Evolutionary conservation across 2,113 vertebrate genomes (phyloP), one percentile per base, ranked within the genome.

Genomic region (Dasypus novemcinctus): DNA sequence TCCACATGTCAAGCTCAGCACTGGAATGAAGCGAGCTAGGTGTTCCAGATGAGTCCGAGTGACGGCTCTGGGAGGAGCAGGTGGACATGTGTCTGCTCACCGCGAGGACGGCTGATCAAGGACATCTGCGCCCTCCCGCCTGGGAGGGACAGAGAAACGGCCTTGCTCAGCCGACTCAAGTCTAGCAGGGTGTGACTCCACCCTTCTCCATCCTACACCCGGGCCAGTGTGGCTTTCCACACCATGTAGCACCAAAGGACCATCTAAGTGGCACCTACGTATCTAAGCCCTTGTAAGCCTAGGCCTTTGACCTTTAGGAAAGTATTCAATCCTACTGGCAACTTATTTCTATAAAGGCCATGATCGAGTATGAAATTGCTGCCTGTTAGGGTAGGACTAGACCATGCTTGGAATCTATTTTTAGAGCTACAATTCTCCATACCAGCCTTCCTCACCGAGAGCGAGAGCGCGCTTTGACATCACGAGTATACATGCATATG

Each of bases 1-100:
- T 87, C 96, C 95, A 96, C 72, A 87, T 59, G 4, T 31, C 17
- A 83, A 87, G 64, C 81, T 57, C 68, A 36, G 66, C 59, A 41
- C 0, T 90, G 85, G 54, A 91, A 78, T 13, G 46, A 66, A 89
- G 75, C 38, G 43, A 89, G 25, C 52, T 36, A 69, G 90, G 52
- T 5, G 46, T 46, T 71, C 74, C 33, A 15, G 4, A 33, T 49
- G 8, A 13, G 71, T n/a, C 86, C 64, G 54, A 82, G 57, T 2
- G 49, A 43, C 74, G 25, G 1, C 52, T 89, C 72, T 23, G 11
- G 33, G 57, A 52, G 46, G 41, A 66, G 29, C 68, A 15, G 33
- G 4, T 27, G 38, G 1, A 10, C 43, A 2, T 29, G 13, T 14
- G 23, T 41, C 64, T 63, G 7, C 25, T 54, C 61, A 15, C 7